Base-by-base conservation (phyloP, 2,113 vertebrate genomes). In the Pachyramphus minor region DNA sequence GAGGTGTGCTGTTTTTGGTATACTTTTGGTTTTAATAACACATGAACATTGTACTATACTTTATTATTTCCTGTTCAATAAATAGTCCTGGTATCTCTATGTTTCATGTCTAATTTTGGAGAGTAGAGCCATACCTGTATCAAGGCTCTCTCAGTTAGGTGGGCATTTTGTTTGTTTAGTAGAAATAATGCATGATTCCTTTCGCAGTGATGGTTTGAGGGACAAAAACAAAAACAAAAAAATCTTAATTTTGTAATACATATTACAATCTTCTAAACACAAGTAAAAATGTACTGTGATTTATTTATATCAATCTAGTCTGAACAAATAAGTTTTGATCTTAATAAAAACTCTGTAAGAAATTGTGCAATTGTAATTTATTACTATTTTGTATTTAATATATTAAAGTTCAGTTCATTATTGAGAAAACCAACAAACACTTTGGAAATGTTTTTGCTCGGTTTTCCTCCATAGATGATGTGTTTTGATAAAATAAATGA, bases 181-280 rank as follows among this genome's bases (percentile, higher is more conserved):
- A 97, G 95, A 98, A 96, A 96, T 98, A 98, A 97, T 98, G 99
- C 99, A 99, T 99, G 98, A 98, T 97, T 98, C 69, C 97, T 98
- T 98, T 97, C 1, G 28, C 97, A 95, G 95, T 97, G 93, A 93
- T 84, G 94, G 94, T 97, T 93, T 88, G 97, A 97, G 96, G 96
- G 97, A 93, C 83, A 82, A 96, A 91, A n/a, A n/a, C n/a, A n/a
- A 81, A 74, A 24, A 69, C 15, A 69, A 24, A 69, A 15, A 71
- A 90, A 95, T 96, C 96, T 96, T 98, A 97, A 96, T 97, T 96
- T 97, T 98, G 98, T 98, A 97, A 97, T 90, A 95, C 88, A 89
- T 97, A 98, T 98, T 97, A 97, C 96, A 97, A 98, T 97, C 94
- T 97, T 96, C 95, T 97, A 97, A 98, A 98, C 96, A 98, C 97